Percentiles rank a stretch among this genome's conserved stretches.
Evolutionary conservation across 2,797 vertebrate species (phyloP).

Genomic region (Notolabrus celidotus): DNA sequence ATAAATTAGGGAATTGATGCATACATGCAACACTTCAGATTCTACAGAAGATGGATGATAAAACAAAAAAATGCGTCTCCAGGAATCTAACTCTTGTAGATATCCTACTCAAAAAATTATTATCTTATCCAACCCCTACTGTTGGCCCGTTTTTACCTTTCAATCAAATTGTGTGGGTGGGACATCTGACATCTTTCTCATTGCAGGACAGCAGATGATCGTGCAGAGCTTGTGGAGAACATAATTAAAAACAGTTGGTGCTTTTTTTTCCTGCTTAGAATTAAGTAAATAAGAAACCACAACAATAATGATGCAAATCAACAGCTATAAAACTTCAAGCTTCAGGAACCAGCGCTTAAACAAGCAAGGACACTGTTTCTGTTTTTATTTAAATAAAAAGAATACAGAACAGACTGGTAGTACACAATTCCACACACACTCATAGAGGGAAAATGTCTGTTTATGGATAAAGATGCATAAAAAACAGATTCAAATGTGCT

Average conservation of each 20-base stretch:
- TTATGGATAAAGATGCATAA: no score
- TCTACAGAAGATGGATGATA: not conserved
- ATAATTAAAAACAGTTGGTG: conserved; percentile 6
- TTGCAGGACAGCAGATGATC: not conserved
- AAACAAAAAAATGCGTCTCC: not conserved
- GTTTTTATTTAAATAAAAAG: not conserved
- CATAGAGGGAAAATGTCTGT: no score
- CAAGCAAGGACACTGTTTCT: not conserved
- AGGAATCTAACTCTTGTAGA: not conserved
- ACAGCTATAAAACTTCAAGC: not conserved
- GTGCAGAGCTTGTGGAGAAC: not conserved
- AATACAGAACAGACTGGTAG: not conserved
- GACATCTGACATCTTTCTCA: not conserved
- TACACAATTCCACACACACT: no score
- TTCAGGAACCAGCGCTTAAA: not conserved
- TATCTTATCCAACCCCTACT: not conserved
- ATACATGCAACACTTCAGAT: conserved; percentile 5
- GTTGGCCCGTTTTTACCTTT: not conserved
- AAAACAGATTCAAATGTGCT: no score
- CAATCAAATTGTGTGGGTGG: not conserved
- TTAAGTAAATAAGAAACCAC: not conserved
- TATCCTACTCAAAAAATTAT: not conserved
- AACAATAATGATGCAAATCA: not conserved
- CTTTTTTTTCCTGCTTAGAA: not conserved
- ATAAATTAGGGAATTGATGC: conserved; percentile 12